Evolutionary conservation across 2,888 invertebrate genomes (phyloP), one percentile per base, ranked within the genome.

Genomic region (Nephrocerus scutellatus): DNA sequence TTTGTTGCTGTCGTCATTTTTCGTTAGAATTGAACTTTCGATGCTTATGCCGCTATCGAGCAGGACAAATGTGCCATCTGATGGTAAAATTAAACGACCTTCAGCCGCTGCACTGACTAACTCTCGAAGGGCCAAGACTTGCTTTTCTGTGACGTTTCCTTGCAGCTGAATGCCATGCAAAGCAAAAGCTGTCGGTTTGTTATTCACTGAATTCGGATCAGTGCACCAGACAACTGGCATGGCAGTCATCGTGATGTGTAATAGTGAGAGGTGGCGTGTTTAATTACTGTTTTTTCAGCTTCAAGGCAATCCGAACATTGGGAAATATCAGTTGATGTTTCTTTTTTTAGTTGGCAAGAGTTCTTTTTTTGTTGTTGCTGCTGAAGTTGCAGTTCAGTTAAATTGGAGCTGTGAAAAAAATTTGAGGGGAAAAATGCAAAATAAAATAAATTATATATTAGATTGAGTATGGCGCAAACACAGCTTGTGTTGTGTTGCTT

Each of bases 171-270:
- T 68, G 39, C 70, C 69, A 39, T 70, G 69, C 23, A 69, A 51
- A 25, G 70, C 66, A 47, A 68, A 69, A 31, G 69, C 69, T 20
- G 63, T 63, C 14, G 69, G 70, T 43, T 68, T 66, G 41, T 66
- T 66, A 51, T 62, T 68, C 30, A 62, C 63, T 56, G 70, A 68
- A 50, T 70, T 69, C 23, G 69, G 66, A 56, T 69, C 67, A 46
- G 67, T 62, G 47, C 69, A 69, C 69, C 69, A 69, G 34, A 69
- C 70, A 34, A 69, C 70, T 23, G 69, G 69, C 61, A 66, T 68
- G 47, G 66, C 57, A 46, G 70, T 56, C 68, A 67, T 68, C 43
- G 59, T 50, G 29, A 28, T 38, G 41, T 41, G 29, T 16, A 33
- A 26, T 33, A 32, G n/a, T n/a, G n/a, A n/a, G n/a, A n/a, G n/a